Evolutionary conservation across 2,113 vertebrate genomes (phyloP), one percentile per base, ranked within the genome.

Genomic region (Erythrolamprus reginae): DNA sequence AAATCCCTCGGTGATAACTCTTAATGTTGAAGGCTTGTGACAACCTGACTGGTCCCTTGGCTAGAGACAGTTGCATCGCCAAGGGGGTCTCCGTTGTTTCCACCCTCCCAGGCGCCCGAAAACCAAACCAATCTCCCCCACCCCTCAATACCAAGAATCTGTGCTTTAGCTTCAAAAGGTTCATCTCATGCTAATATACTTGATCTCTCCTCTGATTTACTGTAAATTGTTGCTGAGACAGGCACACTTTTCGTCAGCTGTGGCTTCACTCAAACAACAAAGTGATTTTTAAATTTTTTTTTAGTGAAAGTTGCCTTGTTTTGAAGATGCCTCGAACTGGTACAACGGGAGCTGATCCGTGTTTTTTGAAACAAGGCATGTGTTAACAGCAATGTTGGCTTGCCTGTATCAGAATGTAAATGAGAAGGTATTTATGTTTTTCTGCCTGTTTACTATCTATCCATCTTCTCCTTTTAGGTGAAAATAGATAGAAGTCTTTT

Each of bases 131-230:
- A 2, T 2, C 65, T 15, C 17, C n/a, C n/a, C 12, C 56, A 33
- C 6, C 17, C 33, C 33, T 21, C 24, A 21, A 84, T 45, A 17
- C 70, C 13, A n/a, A 84, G 53, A 48, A 33, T 83, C 65, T 58
- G 52, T n/a, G 33, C 6, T n/a, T 86, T 17, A 47, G 47, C 84
- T 89, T 92, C 77, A 92, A 87, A 87, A 65, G n/a, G 55, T 87
- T 55, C 1, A 28, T 83, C 61, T 92, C 47, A 48, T 61, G 88
- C 51, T n/a, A 77, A 77, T 4, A 45, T 86, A 17, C 65, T 52
- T 90, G 83, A 47, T 82, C 65, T 47, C 6, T 17, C 3, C 51
- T 26, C 48, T n/a, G 42, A 61, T 45, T 87, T 45, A 58, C 50
- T 19, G 45, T 24, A 85, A 82, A 50, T 88, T 26, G 53, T 84